A percentile compares a stretch with the other conserved stretches of the same genome.
Conservation (phyloP, 1,140 invertebrate genomes). For the Telenomus remus region DNA sequence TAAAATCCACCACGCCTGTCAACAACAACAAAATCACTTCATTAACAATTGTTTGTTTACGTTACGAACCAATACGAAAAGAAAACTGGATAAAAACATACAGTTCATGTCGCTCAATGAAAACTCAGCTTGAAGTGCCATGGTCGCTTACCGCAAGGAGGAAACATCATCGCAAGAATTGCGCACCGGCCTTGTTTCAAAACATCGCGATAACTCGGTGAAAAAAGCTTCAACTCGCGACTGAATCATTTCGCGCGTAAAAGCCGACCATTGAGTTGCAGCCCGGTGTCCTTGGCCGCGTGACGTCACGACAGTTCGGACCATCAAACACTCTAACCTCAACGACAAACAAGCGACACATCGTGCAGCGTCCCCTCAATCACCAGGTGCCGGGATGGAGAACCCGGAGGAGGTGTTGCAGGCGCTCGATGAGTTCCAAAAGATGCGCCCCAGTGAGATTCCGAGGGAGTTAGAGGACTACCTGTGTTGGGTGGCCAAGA, state of each 20-base stretch:
- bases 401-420: constrained; percentile 90
- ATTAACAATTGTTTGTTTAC: too few species aligned
- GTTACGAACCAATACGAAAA: too few species aligned
- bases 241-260: not conserved
- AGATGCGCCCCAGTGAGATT: constrained; percentile 87
- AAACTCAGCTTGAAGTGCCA: not conserved
- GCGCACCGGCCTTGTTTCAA: constrained; percentile 25
- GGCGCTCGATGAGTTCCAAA: constrained; percentile 89
- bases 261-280: not conserved
- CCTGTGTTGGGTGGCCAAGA: constrained; percentile 91
- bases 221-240: not conserved
- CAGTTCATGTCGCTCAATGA: not conserved
- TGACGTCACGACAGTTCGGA: not conserved
- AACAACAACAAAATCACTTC: too few species aligned
- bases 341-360: constrained; percentile 8
- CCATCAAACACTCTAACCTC: not conserved
- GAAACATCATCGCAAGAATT: not conserved
- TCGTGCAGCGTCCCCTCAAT: not conserved
- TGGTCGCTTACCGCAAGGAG: not conserved
- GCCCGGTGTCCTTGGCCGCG: not conserved
- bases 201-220: constrained; percentile 2
- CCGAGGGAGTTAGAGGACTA: constrained; percentile 94
- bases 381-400: constrained; percentile 78
- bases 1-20: too few species aligned
- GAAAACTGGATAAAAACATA: too few species aligned